phyloP scores from a whole-genome alignment of 2,797 vertebrate genomes.

The Ctenochaetus hawaiiensis region DNA sequence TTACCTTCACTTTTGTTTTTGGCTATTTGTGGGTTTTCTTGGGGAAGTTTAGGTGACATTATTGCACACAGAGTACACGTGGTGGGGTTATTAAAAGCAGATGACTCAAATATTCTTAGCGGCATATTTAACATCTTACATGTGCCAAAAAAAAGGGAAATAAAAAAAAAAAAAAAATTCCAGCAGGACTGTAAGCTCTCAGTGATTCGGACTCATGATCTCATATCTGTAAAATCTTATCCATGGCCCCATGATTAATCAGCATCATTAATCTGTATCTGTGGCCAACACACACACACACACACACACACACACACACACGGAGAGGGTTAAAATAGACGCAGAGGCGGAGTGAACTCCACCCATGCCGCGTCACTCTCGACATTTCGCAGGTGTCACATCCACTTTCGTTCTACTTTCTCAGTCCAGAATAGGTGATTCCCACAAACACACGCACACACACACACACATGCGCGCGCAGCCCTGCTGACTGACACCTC shows the following conservation, averaged over 20 bases:
- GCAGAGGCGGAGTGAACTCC: slow-evolving; percentile 21
- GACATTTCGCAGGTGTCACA: slow-evolving; percentile 70
- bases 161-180: not conserved
- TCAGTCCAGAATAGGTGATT: slow-evolving; percentile 8
- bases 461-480: not conserved
- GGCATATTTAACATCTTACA: not conserved
- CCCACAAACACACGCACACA: not conserved
- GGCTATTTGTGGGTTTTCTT: not conserved
- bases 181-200: not conserved
- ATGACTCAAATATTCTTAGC: not conserved
- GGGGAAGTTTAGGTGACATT: not conserved
- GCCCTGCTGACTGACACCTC: slow-evolving; percentile 1
- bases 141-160: not conserved
- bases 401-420: slow-evolving; percentile 9
- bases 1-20: not conserved
- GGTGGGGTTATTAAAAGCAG: not conserved
- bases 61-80: not conserved
- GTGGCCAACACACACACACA: not conserved
- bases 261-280: not conserved
- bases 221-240: not conserved
- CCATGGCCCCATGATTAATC: not conserved
- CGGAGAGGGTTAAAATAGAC: not conserved
- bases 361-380: slow-evolving; percentile 49
- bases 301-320: not conserved
- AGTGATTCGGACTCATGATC: not conserved